These are phyloP conservation scores for Atrichornis clamosus DNA, from an alignment of 2,113 vertebrate genomes.

Conservation along the genomic window DNA sequence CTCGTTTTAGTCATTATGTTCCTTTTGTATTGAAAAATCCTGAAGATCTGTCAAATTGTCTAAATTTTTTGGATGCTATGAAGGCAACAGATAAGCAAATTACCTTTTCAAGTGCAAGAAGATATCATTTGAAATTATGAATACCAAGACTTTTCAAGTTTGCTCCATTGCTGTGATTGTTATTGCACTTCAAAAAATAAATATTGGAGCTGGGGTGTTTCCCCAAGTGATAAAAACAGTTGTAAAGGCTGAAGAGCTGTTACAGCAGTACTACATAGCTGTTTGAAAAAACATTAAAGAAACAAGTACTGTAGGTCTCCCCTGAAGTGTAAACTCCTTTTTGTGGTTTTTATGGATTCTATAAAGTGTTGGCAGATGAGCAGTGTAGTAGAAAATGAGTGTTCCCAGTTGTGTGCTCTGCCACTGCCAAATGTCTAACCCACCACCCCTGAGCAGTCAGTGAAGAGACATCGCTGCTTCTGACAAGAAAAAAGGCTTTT, in stretches of 20 bases:
- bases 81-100: neutral
- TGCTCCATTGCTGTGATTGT: neutral
- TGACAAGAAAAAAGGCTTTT: neutral
- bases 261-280: neutral
- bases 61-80: neutral
- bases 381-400: neutral
- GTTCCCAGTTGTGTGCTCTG: neutral
- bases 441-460: neutral
- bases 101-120: neutral
- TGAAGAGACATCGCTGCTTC: neutral
- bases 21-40: neutral
- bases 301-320: neutral
- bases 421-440: neutral
- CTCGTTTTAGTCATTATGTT: neutral
- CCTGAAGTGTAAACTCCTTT: neutral
- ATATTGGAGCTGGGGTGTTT: neutral
- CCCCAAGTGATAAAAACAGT: neutral
- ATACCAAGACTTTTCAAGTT: neutral
- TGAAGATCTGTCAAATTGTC: neutral
- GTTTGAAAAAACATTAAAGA: neutral
- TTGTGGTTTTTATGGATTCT: neutral
- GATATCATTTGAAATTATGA: neutral
- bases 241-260: neutral
- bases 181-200: neutral
- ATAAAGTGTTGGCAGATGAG: neutral